A percentile compares a stretch with the other conserved stretches of the same genome.
Conservation (phyloP, 37 sponge, comb jelly and placozoan species). For the Cladorhizidae sp. region DNA sequence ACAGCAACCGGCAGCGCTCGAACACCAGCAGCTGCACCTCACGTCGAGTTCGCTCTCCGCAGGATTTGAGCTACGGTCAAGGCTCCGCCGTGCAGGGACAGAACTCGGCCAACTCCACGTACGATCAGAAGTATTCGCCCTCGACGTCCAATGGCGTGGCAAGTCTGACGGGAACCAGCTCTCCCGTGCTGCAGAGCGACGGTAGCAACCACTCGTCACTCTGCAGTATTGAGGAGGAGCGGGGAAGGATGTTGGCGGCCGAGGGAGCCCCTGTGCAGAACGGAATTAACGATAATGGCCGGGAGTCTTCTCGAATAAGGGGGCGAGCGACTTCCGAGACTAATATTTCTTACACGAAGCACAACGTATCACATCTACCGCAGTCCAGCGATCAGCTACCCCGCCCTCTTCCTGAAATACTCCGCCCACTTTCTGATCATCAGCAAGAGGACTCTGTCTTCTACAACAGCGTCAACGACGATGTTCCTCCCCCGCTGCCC, state of each 20-base stretch:
- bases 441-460: not conserved
- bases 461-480: slow-evolving; percentile 13
- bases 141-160: slow-evolving; percentile 62
- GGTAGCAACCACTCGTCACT: slow-evolving; percentile 15
- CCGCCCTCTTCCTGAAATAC: not conserved
- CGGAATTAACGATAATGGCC: not conserved
- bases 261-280: slow-evolving; percentile 2
- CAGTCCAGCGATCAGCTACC: not conserved
- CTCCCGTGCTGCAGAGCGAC: slow-evolving; percentile 29
- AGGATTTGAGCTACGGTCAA: not conserved
- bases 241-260: not conserved
- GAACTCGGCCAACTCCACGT: not conserved
- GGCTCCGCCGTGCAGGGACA: not conserved
- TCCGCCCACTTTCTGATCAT: not conserved
- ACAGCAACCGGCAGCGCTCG: not conserved
- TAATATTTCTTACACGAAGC: not conserved
- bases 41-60: slow-evolving; percentile 1
- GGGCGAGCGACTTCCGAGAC: not conserved
- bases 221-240: slow-evolving; percentile 31
- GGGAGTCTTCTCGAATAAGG: not conserved
- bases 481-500: slow-evolving; percentile 52
- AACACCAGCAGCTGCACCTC: not conserved
- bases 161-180: slow-evolving; percentile 31
- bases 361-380: slow-evolving; percentile 7
- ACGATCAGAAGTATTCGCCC: slow-evolving; percentile 53